Evolutionary conservation across 2,888 invertebrate species (phyloP).

Genomic region (Eupithecia inturbata): DNA sequence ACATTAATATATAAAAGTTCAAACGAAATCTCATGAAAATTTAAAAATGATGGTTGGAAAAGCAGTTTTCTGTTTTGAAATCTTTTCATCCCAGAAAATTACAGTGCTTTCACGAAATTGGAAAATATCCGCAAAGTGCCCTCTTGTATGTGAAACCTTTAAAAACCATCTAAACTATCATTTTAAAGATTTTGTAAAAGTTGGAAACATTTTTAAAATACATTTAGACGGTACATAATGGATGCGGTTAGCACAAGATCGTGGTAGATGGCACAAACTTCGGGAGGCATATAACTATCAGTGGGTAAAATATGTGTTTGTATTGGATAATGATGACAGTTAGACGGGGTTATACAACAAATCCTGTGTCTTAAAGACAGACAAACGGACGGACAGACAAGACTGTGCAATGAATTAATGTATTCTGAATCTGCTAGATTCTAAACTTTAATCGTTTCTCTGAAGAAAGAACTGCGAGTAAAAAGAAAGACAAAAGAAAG

Average conservation of each 20-base stretch:
- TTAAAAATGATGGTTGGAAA: not conserved
- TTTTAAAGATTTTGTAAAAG: not conserved
- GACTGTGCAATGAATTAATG: not conserved
- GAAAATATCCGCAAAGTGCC: not conserved
- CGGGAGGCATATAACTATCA: too few relatives aligned
- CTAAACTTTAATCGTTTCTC: not conserved
- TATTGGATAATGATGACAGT: too few relatives aligned
- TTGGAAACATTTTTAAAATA: not conserved
- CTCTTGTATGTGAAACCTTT: not conserved
- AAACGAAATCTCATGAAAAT: not conserved
- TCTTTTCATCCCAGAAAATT: not conserved
- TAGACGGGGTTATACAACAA: too few relatives aligned
- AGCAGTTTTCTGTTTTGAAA: not conserved
- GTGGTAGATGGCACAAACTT: too few relatives aligned
- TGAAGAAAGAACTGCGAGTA: not conserved
- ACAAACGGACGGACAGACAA: not conserved
- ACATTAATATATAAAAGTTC: not conserved
- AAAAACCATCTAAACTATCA: not conserved
- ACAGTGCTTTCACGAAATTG: constrained; percentile 4
- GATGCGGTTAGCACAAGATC: not conserved
- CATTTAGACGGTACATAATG: not conserved
- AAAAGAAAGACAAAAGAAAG: not conserved
- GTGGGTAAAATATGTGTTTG: too few relatives aligned
- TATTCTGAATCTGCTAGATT: not conserved
- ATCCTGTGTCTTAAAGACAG: too few relatives aligned